Evolutionary conservation across 2,888 invertebrate genomes (phyloP), one percentile per base, ranked within the genome.

Genomic region (Chaitophorus viminalis): DNA sequence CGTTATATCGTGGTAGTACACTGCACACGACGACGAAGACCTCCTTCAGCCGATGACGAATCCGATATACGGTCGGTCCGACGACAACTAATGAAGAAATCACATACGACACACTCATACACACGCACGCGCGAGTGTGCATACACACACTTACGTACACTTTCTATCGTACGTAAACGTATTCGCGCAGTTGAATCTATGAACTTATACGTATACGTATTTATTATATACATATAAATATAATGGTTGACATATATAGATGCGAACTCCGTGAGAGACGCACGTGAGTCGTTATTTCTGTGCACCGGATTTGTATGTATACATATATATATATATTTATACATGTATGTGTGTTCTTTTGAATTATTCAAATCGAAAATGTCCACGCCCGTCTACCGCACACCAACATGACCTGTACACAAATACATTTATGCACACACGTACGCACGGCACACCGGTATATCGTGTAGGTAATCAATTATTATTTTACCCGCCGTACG

Each of bases 331-430:
- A n/a, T n/a, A n/a, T n/a, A n/a, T n/a, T n/a, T n/a, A n/a, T n/a
- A n/a, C n/a, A n/a, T n/a, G n/a, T n/a, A n/a, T 25, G 17, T 5
- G n/a, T 36, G 60, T 65, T 72, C 86, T 54, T 81, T 79, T 87
- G 78, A 87, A 87, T 87, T 81, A 87, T 87, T 87, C 79, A 87
- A 87, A 86, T 86, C 78, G 17, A 86, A 87, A 87, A 79, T 81
- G 79, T 65, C 86, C 86, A 74, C 86, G 86, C 79, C 39, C 76
- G 84, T 76, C 39, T 65, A 11, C 9, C 46, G 33, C 76, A 84
- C 75, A 65, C 72, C 75, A 60, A 52, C 52, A 70, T 46, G 46
- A 74, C 29, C 18, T 4, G 39, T 25, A 70, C 25, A 82, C 52
- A 33, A n/a, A 46, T 52, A 65, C 84, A 46, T 18, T 46, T 14